Percentiles rank a stretch among this genome's conserved stretches.
Conservation (phyloP, 1,140 invertebrate species). For the Drosophila ficusphila region DNA sequence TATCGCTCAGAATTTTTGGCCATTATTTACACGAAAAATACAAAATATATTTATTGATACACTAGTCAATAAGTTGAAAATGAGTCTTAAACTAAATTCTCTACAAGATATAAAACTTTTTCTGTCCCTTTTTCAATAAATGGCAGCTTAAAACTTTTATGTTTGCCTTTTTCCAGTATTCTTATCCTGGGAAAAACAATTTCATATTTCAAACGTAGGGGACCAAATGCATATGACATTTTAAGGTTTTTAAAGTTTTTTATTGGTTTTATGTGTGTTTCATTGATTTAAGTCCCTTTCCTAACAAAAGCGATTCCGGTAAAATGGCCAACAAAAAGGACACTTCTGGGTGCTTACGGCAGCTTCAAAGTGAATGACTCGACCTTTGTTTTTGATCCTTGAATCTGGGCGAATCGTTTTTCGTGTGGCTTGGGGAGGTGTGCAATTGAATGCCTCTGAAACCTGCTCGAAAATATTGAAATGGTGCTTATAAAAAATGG, state of each 20-base stretch:
- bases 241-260: slow-evolving; percentile 77
- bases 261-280: slow-evolving; percentile 63
- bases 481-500: slow-evolving; percentile 42
- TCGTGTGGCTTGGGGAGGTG: slow-evolving; percentile 12
- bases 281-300: slow-evolving; percentile 48
- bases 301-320: slow-evolving; percentile 11
- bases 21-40: slow-evolving; percentile 28
- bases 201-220: slow-evolving; percentile 72
- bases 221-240: slow-evolving; percentile 75
- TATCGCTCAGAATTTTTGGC: not conserved
- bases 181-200: slow-evolving; percentile 34
- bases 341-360: slow-evolving; percentile 60
- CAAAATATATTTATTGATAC: slow-evolving; percentile 28
- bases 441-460: slow-evolving; percentile 59
- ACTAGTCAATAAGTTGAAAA: slow-evolving; percentile 17
- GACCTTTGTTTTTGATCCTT: slow-evolving; percentile 71
- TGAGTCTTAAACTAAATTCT: slow-evolving; percentile 35
- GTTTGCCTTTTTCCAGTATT: slow-evolving; percentile 27
- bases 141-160: slow-evolving; percentile 52
- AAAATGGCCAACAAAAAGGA: slow-evolving; percentile 67
- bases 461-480: slow-evolving; percentile 41
- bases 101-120: slow-evolving; percentile 19
- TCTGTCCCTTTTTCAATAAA: slow-evolving; percentile 47
- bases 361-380: slow-evolving; percentile 65
- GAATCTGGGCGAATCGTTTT: slow-evolving; percentile 32